Conservation (phyloP, 1,140 invertebrate genomes). For the Adelges cooleyi region DNA sequence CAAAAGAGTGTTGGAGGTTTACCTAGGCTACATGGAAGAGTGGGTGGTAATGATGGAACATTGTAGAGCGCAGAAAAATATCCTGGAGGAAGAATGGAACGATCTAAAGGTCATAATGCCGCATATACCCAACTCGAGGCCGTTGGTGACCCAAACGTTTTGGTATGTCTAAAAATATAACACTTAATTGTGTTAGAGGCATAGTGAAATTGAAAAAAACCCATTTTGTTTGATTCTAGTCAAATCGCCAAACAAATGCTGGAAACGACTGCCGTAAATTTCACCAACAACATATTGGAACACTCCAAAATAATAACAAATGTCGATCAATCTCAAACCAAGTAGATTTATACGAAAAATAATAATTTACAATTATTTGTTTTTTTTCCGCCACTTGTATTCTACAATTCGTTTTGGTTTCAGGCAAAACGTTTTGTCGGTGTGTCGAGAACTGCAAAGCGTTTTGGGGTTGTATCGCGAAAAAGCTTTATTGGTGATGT, state of each 20-base stretch:
- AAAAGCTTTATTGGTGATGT: conserved; percentile 18
- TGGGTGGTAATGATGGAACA: conserved; percentile 58
- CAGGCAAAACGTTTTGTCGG: conserved; percentile 8
- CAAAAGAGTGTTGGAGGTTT: conserved; percentile 59
- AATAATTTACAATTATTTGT: too few relatives aligned
- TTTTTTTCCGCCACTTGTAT: background rate
- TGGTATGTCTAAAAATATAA: conserved; percentile 31
- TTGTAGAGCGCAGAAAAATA: conserved; percentile 57
- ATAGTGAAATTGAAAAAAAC: background rate
- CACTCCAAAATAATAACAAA: conserved; percentile 7
- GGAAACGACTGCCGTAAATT: background rate
- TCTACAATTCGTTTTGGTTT: background rate
- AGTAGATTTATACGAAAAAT: background rate
- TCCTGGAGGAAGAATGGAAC: conserved; percentile 69
- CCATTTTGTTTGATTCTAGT: background rate
- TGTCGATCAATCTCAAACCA: conserved; percentile 10
- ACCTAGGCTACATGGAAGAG: conserved; percentile 60
- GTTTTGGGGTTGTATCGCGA: background rate
- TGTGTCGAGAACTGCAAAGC: conserved; percentile 8
- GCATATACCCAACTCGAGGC: conserved; percentile 49
- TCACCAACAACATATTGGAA: background rate
- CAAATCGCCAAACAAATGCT: background rate
- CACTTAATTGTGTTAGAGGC: background rate
- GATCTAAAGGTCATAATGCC: conserved; percentile 58
- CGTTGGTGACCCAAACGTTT: conserved; percentile 33